Evolutionary conservation across 2,113 vertebrate genomes (phyloP).

Genomic region (Herpetotheres cachinnans): DNA sequence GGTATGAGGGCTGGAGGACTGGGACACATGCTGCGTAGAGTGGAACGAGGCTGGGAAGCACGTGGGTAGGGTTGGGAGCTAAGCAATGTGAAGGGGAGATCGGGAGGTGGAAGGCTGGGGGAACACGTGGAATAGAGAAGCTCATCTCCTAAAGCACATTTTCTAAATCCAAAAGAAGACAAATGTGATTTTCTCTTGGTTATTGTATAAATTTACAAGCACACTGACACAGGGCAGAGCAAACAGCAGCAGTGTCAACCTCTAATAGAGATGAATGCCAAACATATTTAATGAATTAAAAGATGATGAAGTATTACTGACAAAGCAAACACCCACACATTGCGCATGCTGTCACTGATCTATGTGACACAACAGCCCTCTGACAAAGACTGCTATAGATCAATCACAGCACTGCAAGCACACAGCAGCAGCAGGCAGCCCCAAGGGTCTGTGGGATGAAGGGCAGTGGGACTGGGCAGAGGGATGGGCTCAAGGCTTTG

Average conservation of each 20-base stretch:
- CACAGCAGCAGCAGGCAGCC: not conserved
- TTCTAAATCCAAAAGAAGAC: not conserved
- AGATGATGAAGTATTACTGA: slow-evolving; percentile 28
- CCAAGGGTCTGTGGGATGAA: not conserved
- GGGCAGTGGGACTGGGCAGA: not conserved
- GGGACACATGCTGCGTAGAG: not conserved
- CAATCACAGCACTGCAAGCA: not conserved
- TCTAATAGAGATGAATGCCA: slow-evolving; percentile 38
- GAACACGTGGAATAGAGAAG: not conserved
- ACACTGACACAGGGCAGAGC: slow-evolving; percentile 29
- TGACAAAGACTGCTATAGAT: not conserved
- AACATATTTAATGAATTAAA: slow-evolving; percentile 17
- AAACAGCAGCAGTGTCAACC: not conserved
- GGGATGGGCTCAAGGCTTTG: not conserved
- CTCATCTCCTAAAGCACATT: not conserved
- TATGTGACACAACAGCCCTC: not conserved
- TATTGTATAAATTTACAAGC: not conserved
- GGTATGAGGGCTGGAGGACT: not conserved
- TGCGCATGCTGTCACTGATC: not conserved
- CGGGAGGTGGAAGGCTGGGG: rapidly evolving
- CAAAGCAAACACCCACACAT: not conserved
- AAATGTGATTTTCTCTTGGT: not conserved
- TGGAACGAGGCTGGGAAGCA: rapidly evolving
- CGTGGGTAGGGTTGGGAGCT: not conserved
- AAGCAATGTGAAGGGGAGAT: not conserved